Evolutionary conservation across 2,797 vertebrate genomes (phyloP), one percentile per base, ranked within the genome.

Genomic region (Gobio occitaniae): DNA sequence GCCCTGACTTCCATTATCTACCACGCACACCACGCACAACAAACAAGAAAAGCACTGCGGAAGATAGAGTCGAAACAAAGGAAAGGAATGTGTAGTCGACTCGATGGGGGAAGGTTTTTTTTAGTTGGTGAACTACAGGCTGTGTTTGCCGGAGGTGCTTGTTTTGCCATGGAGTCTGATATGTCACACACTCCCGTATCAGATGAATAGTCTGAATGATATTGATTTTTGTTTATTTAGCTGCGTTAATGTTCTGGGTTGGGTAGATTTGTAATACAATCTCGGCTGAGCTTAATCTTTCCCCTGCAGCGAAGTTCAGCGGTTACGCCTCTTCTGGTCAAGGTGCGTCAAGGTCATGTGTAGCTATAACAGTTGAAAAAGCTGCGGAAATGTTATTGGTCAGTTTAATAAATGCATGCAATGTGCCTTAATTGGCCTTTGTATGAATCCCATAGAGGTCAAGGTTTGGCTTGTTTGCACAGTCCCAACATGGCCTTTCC

Each of bases 221-320:
- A 96, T 95, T 90, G 95, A 96, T 96, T 96, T 95, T 95, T 93
- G 88, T 95, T 95, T 93, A 88, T 95, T 95, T 94, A 92, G 93
- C 59, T 86, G 93, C 86, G 92, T 93, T 94, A 94, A 93, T 91
- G 91, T 91, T 93, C 92, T 92, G 94, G 94, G 70, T 70, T 65
- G 92, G 90, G 94, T 93, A 93, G 94, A 95, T 94, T 94, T 95
- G 91, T 86, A 88, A 93, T 91, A 91, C 93, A 94, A 96, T 95
- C 93, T 88, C 48, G 38, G 69, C 78, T 41, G 59, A 85, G 81
- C 32, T 82, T 87, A 86, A 91, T 89, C 90, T 90, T 86, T 66
- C 44, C 88, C 90, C 84, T 87, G 69, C 63, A 65, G 84, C 71
- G 77, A 89, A 80, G 80, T 83, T 84, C 47, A 79, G 75, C 68